A percentile compares a stretch with the other conserved stretches of the same genome.
These are phyloP conservation scores for Staurois parvus DNA, from an alignment of 2,797 vertebrate genomes.

Conservation along the genomic window DNA sequence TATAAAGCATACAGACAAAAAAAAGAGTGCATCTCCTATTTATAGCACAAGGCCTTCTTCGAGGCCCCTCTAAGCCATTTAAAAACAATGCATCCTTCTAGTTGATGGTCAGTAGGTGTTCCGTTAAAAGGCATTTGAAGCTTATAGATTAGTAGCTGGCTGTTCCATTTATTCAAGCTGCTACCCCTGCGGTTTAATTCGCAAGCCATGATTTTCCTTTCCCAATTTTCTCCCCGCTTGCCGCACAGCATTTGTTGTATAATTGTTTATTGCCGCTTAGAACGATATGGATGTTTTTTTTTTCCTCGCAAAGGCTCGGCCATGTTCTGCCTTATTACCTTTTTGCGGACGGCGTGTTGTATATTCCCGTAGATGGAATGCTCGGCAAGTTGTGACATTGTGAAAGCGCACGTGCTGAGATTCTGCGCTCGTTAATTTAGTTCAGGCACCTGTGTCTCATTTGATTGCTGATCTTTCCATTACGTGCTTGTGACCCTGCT, in stretches of 20 bases:
- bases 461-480: background rate
- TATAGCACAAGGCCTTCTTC: slow-evolving; percentile 6
- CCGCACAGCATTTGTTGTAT: slow-evolving; percentile 52
- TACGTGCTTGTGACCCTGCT: background rate
- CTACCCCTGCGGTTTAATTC: slow-evolving; percentile 52
- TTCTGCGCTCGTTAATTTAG: background rate
- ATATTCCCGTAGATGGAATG: background rate
- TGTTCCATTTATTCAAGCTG: slow-evolving; percentile 54
- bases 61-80: background rate
- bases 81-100: slow-evolving; percentile 31
- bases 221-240: slow-evolving; percentile 58
- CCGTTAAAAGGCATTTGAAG: slow-evolving; percentile 51
- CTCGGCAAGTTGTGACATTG: background rate
- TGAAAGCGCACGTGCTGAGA: background rate
- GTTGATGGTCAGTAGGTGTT: slow-evolving; percentile 51
- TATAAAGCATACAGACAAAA: background rate
- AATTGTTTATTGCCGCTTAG: slow-evolving; percentile 54
- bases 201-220: slow-evolving; percentile 47
- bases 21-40: slow-evolving; percentile 8
- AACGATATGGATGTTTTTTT: slow-evolving; percentile 38
- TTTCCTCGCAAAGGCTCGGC: background rate
- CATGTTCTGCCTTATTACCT: slow-evolving; percentile 27
- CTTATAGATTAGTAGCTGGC: slow-evolving; percentile 51
- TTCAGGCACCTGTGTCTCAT: background rate
- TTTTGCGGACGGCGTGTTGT: slow-evolving; percentile 4